These are phyloP conservation scores for Malaclemys terrapin DNA, from an alignment of 2,113 vertebrate species.

Conservation along the genomic window DNA sequence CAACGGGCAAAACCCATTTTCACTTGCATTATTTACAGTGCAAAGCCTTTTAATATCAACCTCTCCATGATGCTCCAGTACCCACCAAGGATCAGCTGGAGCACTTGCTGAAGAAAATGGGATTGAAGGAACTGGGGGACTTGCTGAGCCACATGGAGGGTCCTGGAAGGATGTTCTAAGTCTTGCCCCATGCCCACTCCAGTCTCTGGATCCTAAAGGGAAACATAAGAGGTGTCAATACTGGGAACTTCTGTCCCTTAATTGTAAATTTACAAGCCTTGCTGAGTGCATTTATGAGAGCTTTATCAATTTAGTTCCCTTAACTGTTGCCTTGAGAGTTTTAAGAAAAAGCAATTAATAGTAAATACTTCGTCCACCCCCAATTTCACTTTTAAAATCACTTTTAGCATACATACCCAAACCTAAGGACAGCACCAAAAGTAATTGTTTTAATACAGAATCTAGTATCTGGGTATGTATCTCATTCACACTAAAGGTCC, in stretches of 20 bases:
- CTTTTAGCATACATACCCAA: background rate
- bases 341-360: background rate
- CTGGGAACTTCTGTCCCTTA: background rate
- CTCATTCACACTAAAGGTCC: background rate
- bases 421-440: background rate
- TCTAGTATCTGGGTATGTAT: no score
- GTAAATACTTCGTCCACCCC: background rate
- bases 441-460: background rate
- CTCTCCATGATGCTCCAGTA: background rate
- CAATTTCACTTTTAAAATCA: background rate
- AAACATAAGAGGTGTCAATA: background rate
- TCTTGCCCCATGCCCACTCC: fast-evolving
- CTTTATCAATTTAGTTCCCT: background rate
- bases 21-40: background rate
- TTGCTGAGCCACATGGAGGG: background rate
- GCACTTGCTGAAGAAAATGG: background rate
- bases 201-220: background rate
- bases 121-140: background rate
- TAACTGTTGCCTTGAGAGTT: background rate
- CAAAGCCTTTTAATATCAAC: background rate
- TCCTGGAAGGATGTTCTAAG: background rate
- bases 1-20: background rate
- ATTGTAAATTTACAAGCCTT: background rate
- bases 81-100: background rate
- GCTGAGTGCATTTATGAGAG: background rate